These are phyloP conservation scores for Sicus ferrugineus DNA, from an alignment of 2,888 invertebrate genomes.

Conservation along the genomic window DNA sequence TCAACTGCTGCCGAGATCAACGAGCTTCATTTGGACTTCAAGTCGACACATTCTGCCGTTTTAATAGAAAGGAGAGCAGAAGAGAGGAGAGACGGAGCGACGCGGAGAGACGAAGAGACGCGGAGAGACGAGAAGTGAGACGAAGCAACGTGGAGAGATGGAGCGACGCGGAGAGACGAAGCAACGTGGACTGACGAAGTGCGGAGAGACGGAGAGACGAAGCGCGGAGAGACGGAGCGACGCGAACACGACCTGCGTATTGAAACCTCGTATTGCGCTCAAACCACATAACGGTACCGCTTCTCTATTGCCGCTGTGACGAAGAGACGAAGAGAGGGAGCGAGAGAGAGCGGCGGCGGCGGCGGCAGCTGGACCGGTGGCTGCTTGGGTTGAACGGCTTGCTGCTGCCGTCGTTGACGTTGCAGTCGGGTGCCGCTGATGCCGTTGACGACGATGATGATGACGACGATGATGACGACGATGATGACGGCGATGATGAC, in stretches of 20 bases:
- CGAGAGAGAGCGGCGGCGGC: neutral
- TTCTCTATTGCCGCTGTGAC: neutral
- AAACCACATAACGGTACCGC: neutral
- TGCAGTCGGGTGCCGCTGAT: neutral
- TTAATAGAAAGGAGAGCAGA: neutral
- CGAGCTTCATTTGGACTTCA: conserved; percentile 28
- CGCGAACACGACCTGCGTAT: neutral
- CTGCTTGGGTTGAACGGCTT: neutral
- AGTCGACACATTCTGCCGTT: conserved; percentile 30
- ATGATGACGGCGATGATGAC: neutral
- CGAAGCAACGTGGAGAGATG: neutral
- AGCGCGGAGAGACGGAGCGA: too few relatives aligned
- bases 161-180: neutral
- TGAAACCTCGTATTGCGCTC: conserved; percentile 11
- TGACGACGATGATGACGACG: neutral
- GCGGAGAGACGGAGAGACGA: neutral
- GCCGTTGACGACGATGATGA: neutral
- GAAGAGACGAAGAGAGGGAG: neutral
- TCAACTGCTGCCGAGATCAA: conserved; percentile 20
- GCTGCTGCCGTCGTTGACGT: neutral
- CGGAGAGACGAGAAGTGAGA: neutral
- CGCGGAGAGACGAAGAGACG: neutral
- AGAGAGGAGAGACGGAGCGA: neutral
- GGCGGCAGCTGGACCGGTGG: neutral
- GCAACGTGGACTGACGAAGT: neutral